phyloP scores from a whole-genome alignment of 2,797 vertebrate species.

The Lagorchestes hirsutus region DNA sequence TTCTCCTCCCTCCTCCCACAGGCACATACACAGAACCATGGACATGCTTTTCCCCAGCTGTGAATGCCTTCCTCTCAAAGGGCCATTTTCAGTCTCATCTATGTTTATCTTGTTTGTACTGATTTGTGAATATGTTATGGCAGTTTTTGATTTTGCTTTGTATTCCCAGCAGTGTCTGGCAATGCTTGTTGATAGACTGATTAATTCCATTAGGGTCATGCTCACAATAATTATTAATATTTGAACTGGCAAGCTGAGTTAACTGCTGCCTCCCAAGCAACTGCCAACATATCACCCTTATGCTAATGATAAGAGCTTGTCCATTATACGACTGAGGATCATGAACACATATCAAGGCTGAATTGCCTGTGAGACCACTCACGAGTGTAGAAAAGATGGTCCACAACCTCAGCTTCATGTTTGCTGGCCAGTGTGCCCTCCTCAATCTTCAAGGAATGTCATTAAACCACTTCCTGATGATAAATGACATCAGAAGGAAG shows the following conservation, averaged over 20 bases:
- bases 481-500: too few relatives aligned
- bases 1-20: not conserved
- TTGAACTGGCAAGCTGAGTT: not conserved
- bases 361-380: too few relatives aligned
- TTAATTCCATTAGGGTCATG: not conserved
- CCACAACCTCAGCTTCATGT: too few relatives aligned
- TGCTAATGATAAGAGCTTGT: not conserved
- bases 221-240: not conserved
- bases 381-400: too few relatives aligned
- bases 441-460: too few relatives aligned
- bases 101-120: not conserved
- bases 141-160: not conserved
- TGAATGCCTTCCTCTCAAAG: not conserved
- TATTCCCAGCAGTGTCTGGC: not conserved
- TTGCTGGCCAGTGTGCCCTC: too few relatives aligned
- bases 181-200: not conserved
- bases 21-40: not conserved
- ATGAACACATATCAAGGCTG: too few relatives aligned
- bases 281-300: not conserved
- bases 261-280: not conserved
- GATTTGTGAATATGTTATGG: not conserved
- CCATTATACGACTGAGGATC: not conserved
- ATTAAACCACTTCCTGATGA: too few relatives aligned
- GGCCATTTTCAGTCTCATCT: not conserved
- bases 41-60: not conserved